A percentile compares a stretch with the other conserved stretches of the same genome.
Evolutionary conservation across 1,140 invertebrate genomes (phyloP).

Genomic region (Octopus sinensis): DNA sequence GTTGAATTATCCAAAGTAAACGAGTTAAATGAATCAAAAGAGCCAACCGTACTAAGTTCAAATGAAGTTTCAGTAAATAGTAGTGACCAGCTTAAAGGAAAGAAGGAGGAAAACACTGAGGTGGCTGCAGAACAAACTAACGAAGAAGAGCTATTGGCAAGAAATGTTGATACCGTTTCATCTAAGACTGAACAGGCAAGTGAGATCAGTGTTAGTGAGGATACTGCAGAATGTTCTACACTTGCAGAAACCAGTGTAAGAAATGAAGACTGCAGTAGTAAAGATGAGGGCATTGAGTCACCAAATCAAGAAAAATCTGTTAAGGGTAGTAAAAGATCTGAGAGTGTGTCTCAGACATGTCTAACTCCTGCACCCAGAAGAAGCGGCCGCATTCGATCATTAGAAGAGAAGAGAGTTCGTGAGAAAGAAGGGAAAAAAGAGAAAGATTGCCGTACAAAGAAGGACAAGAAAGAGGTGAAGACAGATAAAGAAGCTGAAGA

Average conservation of each 20-base stretch:
- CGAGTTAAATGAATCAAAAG: no score
- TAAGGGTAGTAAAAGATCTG: not conserved
- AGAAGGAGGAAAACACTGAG: no score
- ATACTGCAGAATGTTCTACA: not conserved
- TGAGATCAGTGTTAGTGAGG: no score
- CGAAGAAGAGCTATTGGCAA: no score
- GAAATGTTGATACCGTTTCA: no score
- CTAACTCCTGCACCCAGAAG: not conserved
- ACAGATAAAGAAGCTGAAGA: constrained; percentile 16
- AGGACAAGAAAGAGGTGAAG: constrained; percentile 1
- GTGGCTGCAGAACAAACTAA: no score
- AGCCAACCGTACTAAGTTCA: no score
- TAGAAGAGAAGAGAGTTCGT: constrained; percentile 13
- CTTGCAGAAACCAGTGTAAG: not conserved
- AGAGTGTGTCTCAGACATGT: not conserved
- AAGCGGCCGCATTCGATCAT: constrained; percentile 2
- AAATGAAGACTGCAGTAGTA: not conserved
- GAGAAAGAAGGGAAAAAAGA: constrained; percentile 19
- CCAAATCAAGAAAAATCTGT: not conserved
- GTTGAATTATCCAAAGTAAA: no score
- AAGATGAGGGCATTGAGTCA: not conserved
- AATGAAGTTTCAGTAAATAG: no score
- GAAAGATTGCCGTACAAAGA: constrained; percentile 16
- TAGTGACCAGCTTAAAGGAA: no score
- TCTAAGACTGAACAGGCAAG: no score